phyloP scores from a whole-genome alignment of 2,113 vertebrate species.

The Dinomys branickii region DNA sequence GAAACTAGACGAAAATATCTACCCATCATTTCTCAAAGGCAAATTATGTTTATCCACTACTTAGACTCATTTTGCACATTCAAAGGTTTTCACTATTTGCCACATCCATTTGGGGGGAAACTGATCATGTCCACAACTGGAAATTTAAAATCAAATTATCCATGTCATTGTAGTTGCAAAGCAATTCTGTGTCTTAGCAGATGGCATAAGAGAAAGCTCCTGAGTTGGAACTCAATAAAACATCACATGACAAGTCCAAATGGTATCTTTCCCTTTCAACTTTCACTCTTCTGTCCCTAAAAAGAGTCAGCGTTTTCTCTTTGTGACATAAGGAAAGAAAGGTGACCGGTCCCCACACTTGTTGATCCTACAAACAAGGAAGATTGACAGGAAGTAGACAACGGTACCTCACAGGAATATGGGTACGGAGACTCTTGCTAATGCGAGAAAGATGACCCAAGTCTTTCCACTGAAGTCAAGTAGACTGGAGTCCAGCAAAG shows the following conservation, averaged over 20 bases:
- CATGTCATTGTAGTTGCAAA: neutral
- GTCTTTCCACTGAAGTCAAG: slow-evolving; percentile 75
- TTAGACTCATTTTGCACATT: neutral
- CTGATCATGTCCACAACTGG: neutral
- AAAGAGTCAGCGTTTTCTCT: slow-evolving; percentile 65
- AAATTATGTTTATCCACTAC: neutral
- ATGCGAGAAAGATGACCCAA: slow-evolving; percentile 80
- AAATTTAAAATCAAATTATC: neutral
- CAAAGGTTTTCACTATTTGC: neutral
- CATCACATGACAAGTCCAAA: neutral
- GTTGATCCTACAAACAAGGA: slow-evolving; percentile 72
- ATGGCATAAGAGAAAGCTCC: neutral
- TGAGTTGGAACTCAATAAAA: slow-evolving; percentile 53
- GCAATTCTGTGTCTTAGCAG: neutral
- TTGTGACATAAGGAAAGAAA: slow-evolving; percentile 61
- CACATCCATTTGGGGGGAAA: neutral
- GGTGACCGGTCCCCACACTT: slow-evolving; percentile 55
- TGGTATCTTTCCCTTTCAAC: neutral
- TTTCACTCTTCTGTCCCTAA: slow-evolving; percentile 32
- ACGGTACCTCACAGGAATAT: slow-evolving; percentile 83
- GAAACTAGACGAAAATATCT: neutral
- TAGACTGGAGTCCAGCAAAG: slow-evolving; percentile 66
- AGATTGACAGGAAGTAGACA: slow-evolving; percentile 78
- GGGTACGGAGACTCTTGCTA: slow-evolving; percentile 76
- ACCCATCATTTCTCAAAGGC: neutral